These are phyloP conservation scores for Sphenopsis melanotis DNA, from an alignment of 2,797 vertebrate species.

Conservation along the genomic window DNA sequence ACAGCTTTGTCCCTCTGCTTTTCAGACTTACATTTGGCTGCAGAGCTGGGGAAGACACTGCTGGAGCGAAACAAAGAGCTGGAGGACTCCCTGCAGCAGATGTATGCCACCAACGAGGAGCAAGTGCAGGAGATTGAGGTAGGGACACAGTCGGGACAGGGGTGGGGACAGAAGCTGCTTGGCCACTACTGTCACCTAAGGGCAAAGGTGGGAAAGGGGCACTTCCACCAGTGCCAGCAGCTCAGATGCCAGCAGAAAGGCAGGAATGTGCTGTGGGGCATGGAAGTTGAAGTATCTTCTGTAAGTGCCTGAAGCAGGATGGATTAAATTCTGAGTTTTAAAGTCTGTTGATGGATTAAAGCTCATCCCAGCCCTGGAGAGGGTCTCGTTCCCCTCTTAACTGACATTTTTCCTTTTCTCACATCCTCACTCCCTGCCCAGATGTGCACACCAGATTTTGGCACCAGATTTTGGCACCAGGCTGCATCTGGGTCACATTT, in stretches of 20 bases:
- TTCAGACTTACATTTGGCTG: conserved; percentile 93
- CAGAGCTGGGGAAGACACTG: conserved; percentile 94
- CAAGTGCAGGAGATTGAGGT: conserved; percentile 99
- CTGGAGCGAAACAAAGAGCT: conserved; percentile 97
- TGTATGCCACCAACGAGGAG: conserved; percentile 97
- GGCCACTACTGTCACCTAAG: fast-evolving
- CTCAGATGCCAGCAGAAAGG: background rate
- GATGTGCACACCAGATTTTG: background rate
- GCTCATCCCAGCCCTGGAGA: background rate
- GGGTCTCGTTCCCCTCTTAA: background rate
- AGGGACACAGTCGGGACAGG: background rate
- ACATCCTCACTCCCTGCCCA: background rate
- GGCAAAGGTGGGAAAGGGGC: background rate
- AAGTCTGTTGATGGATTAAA: background rate
- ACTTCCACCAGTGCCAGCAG: background rate
- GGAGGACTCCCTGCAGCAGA: conserved; percentile 95
- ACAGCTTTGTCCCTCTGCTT: background rate
- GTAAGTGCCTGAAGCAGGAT: background rate
- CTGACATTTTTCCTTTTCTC: background rate
- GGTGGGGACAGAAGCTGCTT: background rate
- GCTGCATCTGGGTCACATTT: background rate
- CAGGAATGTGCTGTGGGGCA: background rate
- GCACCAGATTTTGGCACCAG: background rate
- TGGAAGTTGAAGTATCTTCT: background rate
- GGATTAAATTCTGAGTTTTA: background rate